These are phyloP conservation scores for Pogonognathellus flavescens DNA, from an alignment of 1,140 invertebrate genomes.

Conservation along the genomic window DNA sequence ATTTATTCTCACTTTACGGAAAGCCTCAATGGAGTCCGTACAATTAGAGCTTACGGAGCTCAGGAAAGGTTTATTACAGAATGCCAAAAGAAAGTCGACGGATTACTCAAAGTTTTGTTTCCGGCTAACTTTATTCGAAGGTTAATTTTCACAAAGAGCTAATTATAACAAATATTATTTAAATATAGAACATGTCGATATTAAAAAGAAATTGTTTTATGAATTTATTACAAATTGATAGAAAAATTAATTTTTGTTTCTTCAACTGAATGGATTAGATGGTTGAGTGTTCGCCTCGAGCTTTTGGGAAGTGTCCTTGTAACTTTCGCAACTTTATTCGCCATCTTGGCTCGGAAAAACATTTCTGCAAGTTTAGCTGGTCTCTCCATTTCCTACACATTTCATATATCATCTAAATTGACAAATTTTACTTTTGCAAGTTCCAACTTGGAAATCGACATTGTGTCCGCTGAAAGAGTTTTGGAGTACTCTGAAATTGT, in stretches of 20 bases:
- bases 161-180: no score
- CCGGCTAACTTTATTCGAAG: no score
- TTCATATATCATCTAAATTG: conserved; percentile 76
- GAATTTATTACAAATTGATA: no score
- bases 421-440: conserved; percentile 77
- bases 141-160: no score
- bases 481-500: conserved; percentile 72
- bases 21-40: conserved; percentile 78
- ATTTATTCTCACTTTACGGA: conserved; percentile 99
- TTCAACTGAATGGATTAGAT: conserved; percentile 69
- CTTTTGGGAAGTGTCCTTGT: conserved; percentile 93
- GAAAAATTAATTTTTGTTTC: no score
- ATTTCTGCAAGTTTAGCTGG: conserved; percentile 86
- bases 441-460: conserved; percentile 77
- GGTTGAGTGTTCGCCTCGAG: conserved; percentile 80
- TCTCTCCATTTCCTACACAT: conserved; percentile 89
- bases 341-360: conserved; percentile 80
- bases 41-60: conserved; percentile 84
- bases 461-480: conserved; percentile 77
- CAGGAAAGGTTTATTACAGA: conserved; percentile 84
- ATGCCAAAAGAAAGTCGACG: conserved; percentile 79
- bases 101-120: no score
- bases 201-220: no score
- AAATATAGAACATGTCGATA: no score
- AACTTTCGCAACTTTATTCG: conserved; percentile 88